These are phyloP conservation scores for Strix aluco DNA, from an alignment of 2,113 vertebrate genomes.

Conservation along the genomic window DNA sequence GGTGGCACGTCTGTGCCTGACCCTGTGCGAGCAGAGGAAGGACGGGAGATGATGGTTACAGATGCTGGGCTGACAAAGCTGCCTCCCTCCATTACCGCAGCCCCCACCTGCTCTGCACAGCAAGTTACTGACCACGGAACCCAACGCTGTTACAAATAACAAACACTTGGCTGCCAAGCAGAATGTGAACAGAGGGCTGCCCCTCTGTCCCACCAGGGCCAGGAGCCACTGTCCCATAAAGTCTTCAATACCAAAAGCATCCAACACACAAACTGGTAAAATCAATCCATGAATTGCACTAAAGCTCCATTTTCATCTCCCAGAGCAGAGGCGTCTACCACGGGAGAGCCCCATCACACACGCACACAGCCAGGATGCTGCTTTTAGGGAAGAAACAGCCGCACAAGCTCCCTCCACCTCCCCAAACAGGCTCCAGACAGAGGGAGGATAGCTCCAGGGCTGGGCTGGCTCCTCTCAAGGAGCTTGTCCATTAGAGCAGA, in stretches of 20 bases:
- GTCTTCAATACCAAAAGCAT: neutral
- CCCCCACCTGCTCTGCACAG: neutral
- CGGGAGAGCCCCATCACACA: neutral
- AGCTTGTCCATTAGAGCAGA: neutral
- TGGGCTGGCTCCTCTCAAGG: neutral
- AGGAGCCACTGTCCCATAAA: neutral
- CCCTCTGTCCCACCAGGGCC: neutral
- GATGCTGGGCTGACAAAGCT: neutral
- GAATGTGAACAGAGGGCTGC: fast-evolving
- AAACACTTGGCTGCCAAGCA: fast-evolving
- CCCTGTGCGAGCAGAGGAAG: fast-evolving
- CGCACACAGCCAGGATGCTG: neutral
- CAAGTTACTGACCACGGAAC: neutral
- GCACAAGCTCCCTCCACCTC: neutral
- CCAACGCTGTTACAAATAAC: neutral
- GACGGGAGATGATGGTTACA: neutral
- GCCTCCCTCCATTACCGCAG: no score
- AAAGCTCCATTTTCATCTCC: neutral
- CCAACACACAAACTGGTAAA: neutral
- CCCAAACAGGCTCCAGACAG: neutral
- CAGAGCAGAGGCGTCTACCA: neutral
- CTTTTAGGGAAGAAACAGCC: neutral
- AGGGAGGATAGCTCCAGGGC: neutral
- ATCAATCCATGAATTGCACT: fast-evolving
- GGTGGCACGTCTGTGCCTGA: neutral